phyloP scores from a whole-genome alignment of 2,888 invertebrate species.

The Oxycera nigricornis region DNA sequence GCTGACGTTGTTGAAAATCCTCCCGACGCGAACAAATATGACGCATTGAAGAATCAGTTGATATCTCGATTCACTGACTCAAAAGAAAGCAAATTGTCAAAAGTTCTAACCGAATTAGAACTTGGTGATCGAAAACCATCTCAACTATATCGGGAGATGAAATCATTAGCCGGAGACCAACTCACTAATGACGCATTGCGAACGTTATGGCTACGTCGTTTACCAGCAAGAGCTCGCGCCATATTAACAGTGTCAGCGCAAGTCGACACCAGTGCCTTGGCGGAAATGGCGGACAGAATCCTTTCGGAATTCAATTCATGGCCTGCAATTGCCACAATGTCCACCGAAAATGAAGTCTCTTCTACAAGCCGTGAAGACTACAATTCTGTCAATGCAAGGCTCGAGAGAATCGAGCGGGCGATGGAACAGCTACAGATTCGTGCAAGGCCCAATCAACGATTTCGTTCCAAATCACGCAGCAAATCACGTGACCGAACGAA shows the following conservation, averaged over 20 bases:
- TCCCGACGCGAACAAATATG: background rate
- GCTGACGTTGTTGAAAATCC: slow-evolving; percentile 1
- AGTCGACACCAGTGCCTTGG: slow-evolving; percentile 42
- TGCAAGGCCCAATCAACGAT: no score
- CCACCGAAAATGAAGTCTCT: background rate
- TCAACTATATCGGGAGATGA: slow-evolving; percentile 50
- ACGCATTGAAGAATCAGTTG: background rate
- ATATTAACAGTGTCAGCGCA: slow-evolving; percentile 48
- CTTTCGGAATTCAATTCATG: background rate
- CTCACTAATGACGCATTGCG: slow-evolving; percentile 48
- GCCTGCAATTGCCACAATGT: background rate
- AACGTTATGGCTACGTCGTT: slow-evolving; percentile 49
- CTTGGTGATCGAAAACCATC: slow-evolving; percentile 51
- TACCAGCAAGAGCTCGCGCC: slow-evolving; percentile 47
- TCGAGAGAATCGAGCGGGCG: background rate
- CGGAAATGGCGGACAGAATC: slow-evolving; percentile 46
- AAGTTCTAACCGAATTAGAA: slow-evolving; percentile 41
- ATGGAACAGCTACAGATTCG: background rate
- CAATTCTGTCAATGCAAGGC: background rate
- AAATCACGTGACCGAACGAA: no score
- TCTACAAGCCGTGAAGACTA: background rate
- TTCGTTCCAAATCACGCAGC: background rate
- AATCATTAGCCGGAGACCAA: slow-evolving; percentile 46
- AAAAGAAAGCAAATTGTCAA: background rate
- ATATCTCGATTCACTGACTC: slow-evolving; percentile 3